Base-by-base conservation (phyloP, 1,140 invertebrate species). In the Trichonephila clavata region DNA sequence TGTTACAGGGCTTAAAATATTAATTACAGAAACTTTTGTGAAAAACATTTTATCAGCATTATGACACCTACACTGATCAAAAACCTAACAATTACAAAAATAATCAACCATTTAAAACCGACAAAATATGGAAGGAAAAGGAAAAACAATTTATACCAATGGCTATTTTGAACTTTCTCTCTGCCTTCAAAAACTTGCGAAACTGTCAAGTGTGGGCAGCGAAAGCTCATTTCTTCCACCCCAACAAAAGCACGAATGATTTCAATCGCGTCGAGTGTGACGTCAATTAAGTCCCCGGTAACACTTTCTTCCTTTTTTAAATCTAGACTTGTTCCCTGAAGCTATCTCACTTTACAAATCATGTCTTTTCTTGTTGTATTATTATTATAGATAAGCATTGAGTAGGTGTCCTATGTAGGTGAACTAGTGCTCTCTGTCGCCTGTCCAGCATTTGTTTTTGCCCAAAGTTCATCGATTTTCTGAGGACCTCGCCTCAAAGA, bases 361-460 rank as follows among this genome's bases (percentile, higher is more conserved):
- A 77, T 77, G 27, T 20, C 27, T 71, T 71, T 14, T 71, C 32
- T 39, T 27, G 14, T 18, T 50, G 21, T 83, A 16, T 83, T 83
- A n/a, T n/a, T 57, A n/a, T 27, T 14, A 18, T 32, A 43, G 81
- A 83, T 83, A 83, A 83, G 43, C 81, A 43, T 2, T 24, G 86
- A 88, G 86, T 88, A 68, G 86, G 86, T 57, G 86, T 68, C 21
- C 2, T 68, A 39, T 57, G 86, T 88, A 88, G 86, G 86, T 88
- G 86, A 88, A 88, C 86, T 63, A 39, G 86, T 88, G 86, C 86
- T 88, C 32, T 63, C 20, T 86, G 84, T 86, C 84, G n/a, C 84
- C 57, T 32, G 86, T 68, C 61, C 86, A 57, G 24, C 50, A 59
- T 27, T 88, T 61, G 32, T n/a, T 63, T 86, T 63, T 86, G 14